phyloP scores from a whole-genome alignment of 2,113 vertebrate genomes.

The Hippocampus mohnikei region DNA sequence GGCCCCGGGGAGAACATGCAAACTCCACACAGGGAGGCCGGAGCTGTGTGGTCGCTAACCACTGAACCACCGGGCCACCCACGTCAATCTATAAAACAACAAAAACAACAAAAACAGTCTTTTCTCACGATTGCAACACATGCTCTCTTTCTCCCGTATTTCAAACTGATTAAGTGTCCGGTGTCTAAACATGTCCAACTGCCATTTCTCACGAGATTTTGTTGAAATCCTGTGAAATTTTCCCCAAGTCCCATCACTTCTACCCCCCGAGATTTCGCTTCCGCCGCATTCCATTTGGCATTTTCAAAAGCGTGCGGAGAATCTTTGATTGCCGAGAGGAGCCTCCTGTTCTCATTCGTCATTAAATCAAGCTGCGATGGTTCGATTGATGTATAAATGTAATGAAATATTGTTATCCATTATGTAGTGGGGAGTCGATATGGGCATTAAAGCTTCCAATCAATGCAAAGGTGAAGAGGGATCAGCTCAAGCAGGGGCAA shows the following conservation, averaged over 20 bases:
- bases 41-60: too few species aligned
- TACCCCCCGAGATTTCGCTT: too few species aligned
- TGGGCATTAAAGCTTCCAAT: constrained; percentile 43
- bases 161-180: too few species aligned
- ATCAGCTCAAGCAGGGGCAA: neutral
- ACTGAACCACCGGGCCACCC: too few species aligned
- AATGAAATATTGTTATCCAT: constrained; percentile 18
- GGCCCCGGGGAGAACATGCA: too few species aligned
- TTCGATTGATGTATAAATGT: constrained; percentile 17
- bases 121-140: too few species aligned
- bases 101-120: too few species aligned
- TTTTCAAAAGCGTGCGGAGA: neutral
- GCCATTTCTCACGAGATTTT: neutral
- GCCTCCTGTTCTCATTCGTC: constrained; percentile 18
- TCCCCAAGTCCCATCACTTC: neutral
- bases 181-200: too few species aligned
- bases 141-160: too few species aligned
- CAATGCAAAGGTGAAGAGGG: constrained; percentile 13
- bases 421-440: constrained; percentile 38
- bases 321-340: constrained; percentile 10
- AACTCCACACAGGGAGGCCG: too few species aligned
- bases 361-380: constrained; percentile 45
- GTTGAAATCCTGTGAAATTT: neutral
- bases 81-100: too few species aligned
- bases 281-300: neutral